Evolutionary conservation across 1,140 invertebrate genomes (phyloP), one percentile per base, ranked within the genome.

Genomic region (Belonocnema kinseyi): DNA sequence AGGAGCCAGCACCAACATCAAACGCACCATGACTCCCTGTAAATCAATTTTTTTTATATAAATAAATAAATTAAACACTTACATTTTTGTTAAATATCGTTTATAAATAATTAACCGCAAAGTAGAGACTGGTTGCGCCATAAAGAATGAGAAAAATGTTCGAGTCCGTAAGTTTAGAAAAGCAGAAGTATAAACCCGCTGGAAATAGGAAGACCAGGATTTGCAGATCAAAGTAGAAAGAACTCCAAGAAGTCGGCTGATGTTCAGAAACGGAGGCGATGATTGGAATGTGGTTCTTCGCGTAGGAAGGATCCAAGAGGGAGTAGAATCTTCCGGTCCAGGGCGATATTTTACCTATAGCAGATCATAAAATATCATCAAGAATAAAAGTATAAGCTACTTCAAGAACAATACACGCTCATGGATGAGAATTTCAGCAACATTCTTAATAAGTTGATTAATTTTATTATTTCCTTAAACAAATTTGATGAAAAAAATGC

Each of bases 291-390:
- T 99, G 98, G 92, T 99, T 99, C 92, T 99, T 99, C 70, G 98
- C 98, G 91, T 99, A 99, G 0, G 97, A 99, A 12, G 98, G 98
- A 93, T 99, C 98, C 77, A 99, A 90, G 4, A 99, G 92, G 0
- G 98, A 99, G 88, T 99, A 99, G 91, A 99, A 99, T 82, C 98
- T 93, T n/a, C 98, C 98, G 77, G 98, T 99, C 98, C 98, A 99
- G 16, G 98, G 98, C 11, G 98, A 97, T 84, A 99, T 98, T 94
- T 98, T 98, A 85, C 93, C 94, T 94, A 83, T 19, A 73, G 72
- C 46, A 76, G 12, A 17, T 51, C 73, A 72, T 46, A 52, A n/a
- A 77, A 50, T 21, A 58, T 70, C 4, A 53, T 12, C 70, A 19
- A 51, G 17, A 56, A 26, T 17, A 21, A 10, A 74, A 72, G 70